Evolutionary conservation across 2,888 invertebrate genomes (phyloP), one percentile per base, ranked within the genome.

Genomic region (Tribolium freemani): DNA sequence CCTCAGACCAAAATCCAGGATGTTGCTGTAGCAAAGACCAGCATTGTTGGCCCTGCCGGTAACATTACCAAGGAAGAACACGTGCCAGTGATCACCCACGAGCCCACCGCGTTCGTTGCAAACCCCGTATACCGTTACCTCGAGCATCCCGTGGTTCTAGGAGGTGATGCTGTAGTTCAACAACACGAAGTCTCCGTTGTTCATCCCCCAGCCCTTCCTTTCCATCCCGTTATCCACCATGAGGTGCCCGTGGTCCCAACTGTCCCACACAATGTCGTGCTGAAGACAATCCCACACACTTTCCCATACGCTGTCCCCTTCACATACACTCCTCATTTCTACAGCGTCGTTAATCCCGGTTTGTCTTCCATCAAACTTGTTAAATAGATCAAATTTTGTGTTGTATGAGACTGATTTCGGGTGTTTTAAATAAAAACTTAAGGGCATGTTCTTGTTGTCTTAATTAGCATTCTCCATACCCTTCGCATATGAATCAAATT

Each of bases 41-140:
- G 16, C 51, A 63, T 63, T 30, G 13, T 13, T n/a, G 63, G 63
- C 3, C 63, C 63, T 5, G 48, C 63, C 31, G 63, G 63, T 16
- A 30, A 63, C 10, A 63, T 63, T 20, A 63, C 30, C 1, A 8
- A 63, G 50, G 63, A 63, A 51, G 31, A 63, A 31, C 50, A 51
- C 10, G 6, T 50, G 8, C 63, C 63, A n/a, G 50, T 63, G n/a
- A 8, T 63, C 5, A 31, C 31, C 31, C 50, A 31, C 5, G 20
- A 63, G 30, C 31, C 30, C 2, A 11, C 46, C 6, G 20, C 46
- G 3, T n/a, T 60, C 8, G 26, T 48, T 8, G 48, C 21, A 11
- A 10, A 10, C 31, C 57, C 57, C 4, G 38, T 44, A 8, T 6
- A 16, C 9, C 57, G 44, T 31, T n/a, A 21, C 16, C 3, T 8